Percentiles rank a stretch among this genome's conserved stretches.
phyloP scores from a whole-genome alignment of 2,113 vertebrate genomes.

The Theristicus caerulescens region DNA sequence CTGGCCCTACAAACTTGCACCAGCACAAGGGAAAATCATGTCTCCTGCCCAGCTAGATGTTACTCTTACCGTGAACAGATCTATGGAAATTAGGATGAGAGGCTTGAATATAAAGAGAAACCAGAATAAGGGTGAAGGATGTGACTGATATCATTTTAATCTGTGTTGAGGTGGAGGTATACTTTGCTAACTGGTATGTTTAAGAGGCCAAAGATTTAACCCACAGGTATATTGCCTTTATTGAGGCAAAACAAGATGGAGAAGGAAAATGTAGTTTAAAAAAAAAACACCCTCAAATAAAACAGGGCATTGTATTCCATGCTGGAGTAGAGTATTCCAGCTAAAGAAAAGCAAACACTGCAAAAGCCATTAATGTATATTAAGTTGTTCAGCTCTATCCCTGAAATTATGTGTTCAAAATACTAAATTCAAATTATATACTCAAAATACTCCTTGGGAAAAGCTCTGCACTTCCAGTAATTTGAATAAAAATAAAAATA shows the following conservation, averaged over 20 bases:
- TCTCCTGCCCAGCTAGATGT: neutral
- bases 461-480: neutral
- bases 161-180: neutral
- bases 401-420: neutral
- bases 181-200: neutral
- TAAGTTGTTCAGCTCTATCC: neutral
- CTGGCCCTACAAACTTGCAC: neutral
- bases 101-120: neutral
- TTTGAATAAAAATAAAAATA: neutral
- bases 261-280: neutral
- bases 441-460: neutral
- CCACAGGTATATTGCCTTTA: neutral
- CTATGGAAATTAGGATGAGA: neutral
- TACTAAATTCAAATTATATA: neutral
- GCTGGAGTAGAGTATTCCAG: neutral
- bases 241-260: neutral
- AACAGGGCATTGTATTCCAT: neutral
- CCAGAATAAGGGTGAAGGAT: neutral
- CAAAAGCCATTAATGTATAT: neutral
- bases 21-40: neutral
- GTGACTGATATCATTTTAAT: neutral
- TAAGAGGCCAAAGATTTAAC: neutral
- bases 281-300: neutral
- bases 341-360: neutral
- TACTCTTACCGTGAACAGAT: neutral